A percentile compares a stretch with the other conserved stretches of the same genome.
These are phyloP conservation scores for Potorous gilbertii DNA, from an alignment of 2,797 vertebrate genomes.

Conservation along the genomic window DNA sequence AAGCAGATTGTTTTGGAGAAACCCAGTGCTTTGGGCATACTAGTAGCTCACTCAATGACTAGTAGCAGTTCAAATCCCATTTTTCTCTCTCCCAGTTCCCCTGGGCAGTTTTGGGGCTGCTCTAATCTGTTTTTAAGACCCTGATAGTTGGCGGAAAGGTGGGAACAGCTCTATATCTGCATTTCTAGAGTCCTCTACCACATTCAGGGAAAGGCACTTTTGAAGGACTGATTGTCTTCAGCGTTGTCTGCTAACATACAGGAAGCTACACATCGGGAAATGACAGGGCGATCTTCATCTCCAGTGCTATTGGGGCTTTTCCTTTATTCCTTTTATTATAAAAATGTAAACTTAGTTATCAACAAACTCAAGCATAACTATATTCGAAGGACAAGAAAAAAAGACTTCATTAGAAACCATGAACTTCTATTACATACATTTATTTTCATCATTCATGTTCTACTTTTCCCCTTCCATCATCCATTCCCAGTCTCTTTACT, in stretches of 20 bases:
- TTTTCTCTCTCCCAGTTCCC: not conserved
- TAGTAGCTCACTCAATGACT: not conserved
- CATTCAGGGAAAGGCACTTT: not conserved
- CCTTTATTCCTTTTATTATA: not conserved
- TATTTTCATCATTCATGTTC: not conserved
- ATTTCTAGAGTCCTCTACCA: not conserved
- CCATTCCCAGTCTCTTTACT: not conserved
- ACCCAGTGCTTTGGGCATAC: not conserved
- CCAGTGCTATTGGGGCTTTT: not conserved
- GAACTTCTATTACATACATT: not conserved
- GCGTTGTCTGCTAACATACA: not conserved
- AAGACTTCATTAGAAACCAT: not conserved
- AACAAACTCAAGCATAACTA: not conserved
- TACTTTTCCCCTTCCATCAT: not conserved
- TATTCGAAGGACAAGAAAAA: not conserved
- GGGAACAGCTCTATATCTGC: not conserved
- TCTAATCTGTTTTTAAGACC: conserved; percentile 12
- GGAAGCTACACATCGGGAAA: not conserved
- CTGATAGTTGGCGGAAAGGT: not conserved
- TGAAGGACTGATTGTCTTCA: conserved; percentile 18
- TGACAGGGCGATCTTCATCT: not conserved
- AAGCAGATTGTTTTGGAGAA: not conserved
- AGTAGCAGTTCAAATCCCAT: not conserved
- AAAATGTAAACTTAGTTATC: not conserved
- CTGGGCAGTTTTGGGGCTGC: not conserved